These are phyloP conservation scores for Netelia melanura DNA, from an alignment of 2,888 invertebrate species.

Conservation along the genomic window DNA sequence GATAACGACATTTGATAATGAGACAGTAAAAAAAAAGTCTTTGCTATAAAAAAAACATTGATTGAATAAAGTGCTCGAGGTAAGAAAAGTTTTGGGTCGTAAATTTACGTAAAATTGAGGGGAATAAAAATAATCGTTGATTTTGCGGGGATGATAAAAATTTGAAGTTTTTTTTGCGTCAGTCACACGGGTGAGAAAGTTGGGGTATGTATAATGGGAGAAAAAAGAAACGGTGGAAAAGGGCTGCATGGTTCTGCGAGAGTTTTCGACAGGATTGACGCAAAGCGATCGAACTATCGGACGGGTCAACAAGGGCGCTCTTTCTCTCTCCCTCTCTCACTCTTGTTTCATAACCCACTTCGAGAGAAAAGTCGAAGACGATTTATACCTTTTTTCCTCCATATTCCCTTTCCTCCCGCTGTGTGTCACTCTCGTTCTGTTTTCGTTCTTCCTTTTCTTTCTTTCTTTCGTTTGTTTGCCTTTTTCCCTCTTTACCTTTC, in stretches of 20 bases:
- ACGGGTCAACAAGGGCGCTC: slow-evolving; percentile 66
- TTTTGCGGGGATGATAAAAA: background rate
- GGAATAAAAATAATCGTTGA: background rate
- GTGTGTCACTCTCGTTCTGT: slow-evolving; percentile 11
- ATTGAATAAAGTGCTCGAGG: background rate
- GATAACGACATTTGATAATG: slow-evolving; percentile 9
- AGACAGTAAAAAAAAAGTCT: background rate
- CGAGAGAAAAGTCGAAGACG: slow-evolving; percentile 65
- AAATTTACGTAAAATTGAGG: no score
- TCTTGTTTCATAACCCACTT: slow-evolving; percentile 62
- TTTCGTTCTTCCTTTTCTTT: background rate
- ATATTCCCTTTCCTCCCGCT: slow-evolving; percentile 24
- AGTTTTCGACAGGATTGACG: slow-evolving; percentile 52
- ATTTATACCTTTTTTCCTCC: slow-evolving; percentile 66
- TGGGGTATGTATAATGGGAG: slow-evolving; percentile 8
- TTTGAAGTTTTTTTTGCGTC: background rate
- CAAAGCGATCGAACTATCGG: slow-evolving; percentile 65
- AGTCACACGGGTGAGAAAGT: background rate
- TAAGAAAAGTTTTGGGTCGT: no score
- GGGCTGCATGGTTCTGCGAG: slow-evolving; percentile 27
- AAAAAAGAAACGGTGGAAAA: slow-evolving; percentile 17
- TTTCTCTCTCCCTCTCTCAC: slow-evolving; percentile 6
- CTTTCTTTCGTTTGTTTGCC: slow-evolving; percentile 28
- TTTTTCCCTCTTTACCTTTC: slow-evolving; percentile 30
- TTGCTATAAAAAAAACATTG: background rate